Evolutionary conservation across 2,113 vertebrate genomes (phyloP), one percentile per base, ranked within the genome.

Genomic region (Psophia crepitans): DNA sequence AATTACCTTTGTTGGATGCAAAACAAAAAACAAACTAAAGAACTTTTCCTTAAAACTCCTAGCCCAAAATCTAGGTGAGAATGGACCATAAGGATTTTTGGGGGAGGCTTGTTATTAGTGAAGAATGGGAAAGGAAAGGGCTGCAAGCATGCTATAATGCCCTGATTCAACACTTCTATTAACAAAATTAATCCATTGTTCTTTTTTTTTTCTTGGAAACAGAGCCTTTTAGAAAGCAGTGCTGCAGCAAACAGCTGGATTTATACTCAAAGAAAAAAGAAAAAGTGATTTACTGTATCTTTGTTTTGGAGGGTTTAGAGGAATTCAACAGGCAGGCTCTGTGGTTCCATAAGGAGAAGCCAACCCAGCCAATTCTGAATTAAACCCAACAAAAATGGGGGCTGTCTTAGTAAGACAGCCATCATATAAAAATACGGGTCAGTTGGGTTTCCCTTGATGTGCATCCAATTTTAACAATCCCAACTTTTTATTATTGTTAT

Each of bases 201-300:
- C 11, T 22, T 30, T 35, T 56, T 60, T 22, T 77, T 73, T 44
- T 22, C 1, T 8, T 90, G 21, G 39, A 94, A 89, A 79, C 3
- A 2, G 6, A 86, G 6, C 21, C 37, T 71, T 90, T 93, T 61
- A 53, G 35, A 81, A 89, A 94, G 75, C 17, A 79, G 27, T 73
- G 39, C n/a, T 79, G 44, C 57, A 87, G 37, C 80, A 90, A 94
- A 60, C 56, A 96, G 41, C 33, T 92, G 87, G 58, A 76, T 95
- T 94, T 85, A 53, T 85, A 89, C 28, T 89, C 51, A 81, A 73
- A 93, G 10, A 0, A 37, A 95, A 93, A 73, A 81, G 8, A 74
- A 94, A 90, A 84, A 4, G 49, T 93, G 96, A 96, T 96, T 95
- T 96, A 93, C 51, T 95, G 54, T 95, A 74, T 93, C 80, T 96